Percentiles rank a stretch among this genome's conserved stretches.
Conservation (phyloP, 2,888 invertebrate species). For the Rhyacophila evoluta region DNA sequence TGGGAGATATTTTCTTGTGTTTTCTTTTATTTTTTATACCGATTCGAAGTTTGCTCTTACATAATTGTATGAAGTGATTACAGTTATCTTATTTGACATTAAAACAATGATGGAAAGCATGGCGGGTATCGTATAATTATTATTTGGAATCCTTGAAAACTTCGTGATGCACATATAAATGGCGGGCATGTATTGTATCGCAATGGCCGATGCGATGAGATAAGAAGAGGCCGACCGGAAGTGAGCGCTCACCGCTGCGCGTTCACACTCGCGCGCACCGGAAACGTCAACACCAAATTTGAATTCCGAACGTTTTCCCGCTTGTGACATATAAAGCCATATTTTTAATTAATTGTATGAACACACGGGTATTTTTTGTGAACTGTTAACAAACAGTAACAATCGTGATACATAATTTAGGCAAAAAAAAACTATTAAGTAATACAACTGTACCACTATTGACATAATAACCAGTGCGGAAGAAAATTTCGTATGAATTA, state of each 20-base stretch:
- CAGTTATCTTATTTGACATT: background rate
- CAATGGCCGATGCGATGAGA: slow-evolving; percentile 16
- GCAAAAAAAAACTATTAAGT: too few relatives aligned
- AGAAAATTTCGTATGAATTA: too few relatives aligned
- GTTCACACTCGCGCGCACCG: slow-evolving; percentile 19
- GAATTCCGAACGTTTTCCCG: slow-evolving; percentile 37
- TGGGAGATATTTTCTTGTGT: too few relatives aligned
- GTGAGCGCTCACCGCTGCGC: slow-evolving; percentile 29
- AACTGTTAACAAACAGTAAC: too few relatives aligned
- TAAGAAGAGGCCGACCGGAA: slow-evolving; percentile 36
- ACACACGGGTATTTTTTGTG: background rate
- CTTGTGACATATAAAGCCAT: slow-evolving; percentile 32
- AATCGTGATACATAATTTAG: too few relatives aligned
- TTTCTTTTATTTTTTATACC: too few relatives aligned
- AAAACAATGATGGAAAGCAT: background rate
- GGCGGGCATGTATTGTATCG: background rate
- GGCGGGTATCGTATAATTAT: background rate
- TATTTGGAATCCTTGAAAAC: slow-evolving; percentile 24
- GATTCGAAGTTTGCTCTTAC: too few relatives aligned
- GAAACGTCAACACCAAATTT: slow-evolving; percentile 41
- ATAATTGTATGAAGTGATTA: background rate
- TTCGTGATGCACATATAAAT: slow-evolving; percentile 14
- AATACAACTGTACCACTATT: too few relatives aligned
- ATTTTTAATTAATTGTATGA: slow-evolving; percentile 1
- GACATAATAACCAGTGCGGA: too few relatives aligned